phyloP scores from a whole-genome alignment of 2,888 invertebrate species.

The Isotomurus palustris region DNA sequence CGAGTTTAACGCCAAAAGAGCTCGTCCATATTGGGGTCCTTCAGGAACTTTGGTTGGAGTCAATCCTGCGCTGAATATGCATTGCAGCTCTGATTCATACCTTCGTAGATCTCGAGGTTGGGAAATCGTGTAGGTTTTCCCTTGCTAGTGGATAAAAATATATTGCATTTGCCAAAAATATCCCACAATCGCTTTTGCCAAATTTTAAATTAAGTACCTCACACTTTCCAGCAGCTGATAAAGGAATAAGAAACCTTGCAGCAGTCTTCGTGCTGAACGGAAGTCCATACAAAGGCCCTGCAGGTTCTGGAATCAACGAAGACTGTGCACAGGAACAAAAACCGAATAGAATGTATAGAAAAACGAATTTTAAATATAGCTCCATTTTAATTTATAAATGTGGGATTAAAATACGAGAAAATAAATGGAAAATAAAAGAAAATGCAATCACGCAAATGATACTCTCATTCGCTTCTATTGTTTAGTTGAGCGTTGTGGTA shows the following conservation, averaged over 20 bases:
- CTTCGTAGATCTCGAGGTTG: neutral
- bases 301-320: neutral
- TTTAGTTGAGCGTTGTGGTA: no score
- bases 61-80: neutral
- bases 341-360: no score
- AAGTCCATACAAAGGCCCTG: constrained; percentile 4
- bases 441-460: no score
- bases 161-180: neutral
- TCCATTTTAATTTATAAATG: no score
- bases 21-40: neutral
- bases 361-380: no score
- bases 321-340: no score
- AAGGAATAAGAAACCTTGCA: neutral
- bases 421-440: no score
- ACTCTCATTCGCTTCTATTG: no score
- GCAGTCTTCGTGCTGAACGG: neutral
- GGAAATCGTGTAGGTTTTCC: neutral
- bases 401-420: no score
- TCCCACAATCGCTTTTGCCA: neutral
- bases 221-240: neutral
- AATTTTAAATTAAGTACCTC: neutral
- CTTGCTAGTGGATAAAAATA: neutral
- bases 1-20: neutral
- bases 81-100: constrained; percentile 1
- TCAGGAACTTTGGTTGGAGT: constrained; percentile 10